Base-by-base conservation (phyloP, 2,113 vertebrate species). In the Hassar affinis region DNA sequence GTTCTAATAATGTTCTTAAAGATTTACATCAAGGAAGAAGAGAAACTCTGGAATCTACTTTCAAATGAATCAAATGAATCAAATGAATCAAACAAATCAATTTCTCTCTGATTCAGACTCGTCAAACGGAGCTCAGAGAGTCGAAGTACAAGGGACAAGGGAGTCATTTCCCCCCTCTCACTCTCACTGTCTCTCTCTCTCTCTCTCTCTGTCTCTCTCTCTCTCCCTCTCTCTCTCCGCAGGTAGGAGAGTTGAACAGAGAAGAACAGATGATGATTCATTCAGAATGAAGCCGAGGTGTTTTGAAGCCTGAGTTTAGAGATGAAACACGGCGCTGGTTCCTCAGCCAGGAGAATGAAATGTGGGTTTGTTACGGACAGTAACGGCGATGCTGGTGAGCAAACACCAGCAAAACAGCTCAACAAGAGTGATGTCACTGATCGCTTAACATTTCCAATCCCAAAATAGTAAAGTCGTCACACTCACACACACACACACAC, bases 401-500 rank as follows among this genome's bases (percentile, higher is more conserved):
- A 56, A 78, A 78, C 74, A 78, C 17, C 4, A 77, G 33, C 45
- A 71, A 72, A 54, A 72, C 66, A 71, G 22, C 22, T 69, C 20
- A 27, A 15, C 11, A 45, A 30, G 68, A 81, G 62, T 38, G 14
- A 81, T 45, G 45, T 30, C 25, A 56, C 30, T 35, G 22, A 72
- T 56, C 10, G 0, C 30, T 52, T 54, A 42, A 84, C 75, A 22
- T 57, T 78, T 69, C 47, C 35, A 47, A 33, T 14, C 49, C n/a
- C 22, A 54, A 56, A 35, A 78, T 38, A 9, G 49, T 61, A 33
- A 64, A 11, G 25, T 7, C 42, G 2, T 8, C 81, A 1, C 17
- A 9, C 25, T 6, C 22, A 88, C 88, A 88, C 87, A 86, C 82
- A 86, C 15, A n/a, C 59, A 76, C 71, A 59, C 77, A 20, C 64